Percentiles rank a stretch among this genome's conserved stretches.
Evolutionary conservation across 2,797 vertebrate species (phyloP).

Genomic region (Neoniphon sammara): DNA sequence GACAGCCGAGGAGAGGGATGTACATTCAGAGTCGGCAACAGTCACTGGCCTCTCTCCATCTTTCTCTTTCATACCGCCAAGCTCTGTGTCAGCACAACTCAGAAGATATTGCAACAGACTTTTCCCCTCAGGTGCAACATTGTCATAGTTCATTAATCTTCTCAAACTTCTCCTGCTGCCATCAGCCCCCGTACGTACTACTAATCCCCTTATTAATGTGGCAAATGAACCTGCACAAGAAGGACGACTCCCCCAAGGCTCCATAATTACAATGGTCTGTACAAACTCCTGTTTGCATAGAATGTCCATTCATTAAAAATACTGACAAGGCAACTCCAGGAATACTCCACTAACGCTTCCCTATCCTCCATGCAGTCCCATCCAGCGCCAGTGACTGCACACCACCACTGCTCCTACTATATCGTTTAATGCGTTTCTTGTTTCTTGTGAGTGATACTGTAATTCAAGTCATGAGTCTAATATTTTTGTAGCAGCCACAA

Average conservation of each 20-base stretch:
- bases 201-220: constrained; percentile 90
- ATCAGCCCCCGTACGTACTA: constrained; percentile 82
- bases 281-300: constrained; percentile 84
- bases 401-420: constrained; percentile 31
- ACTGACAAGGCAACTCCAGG: constrained; percentile 67
- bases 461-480: constrained; percentile 23
- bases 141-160: constrained; percentile 92
- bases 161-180: constrained; percentile 84
- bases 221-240: constrained; percentile 86
- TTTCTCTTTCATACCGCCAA: constrained; percentile 69
- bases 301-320: constrained; percentile 80
- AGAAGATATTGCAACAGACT: constrained; percentile 85
- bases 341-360: constrained; percentile 40
- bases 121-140: constrained; percentile 88
- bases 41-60: constrained; percentile 76
- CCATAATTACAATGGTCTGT: constrained; percentile 87
- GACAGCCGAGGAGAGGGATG: constrained; percentile 65
- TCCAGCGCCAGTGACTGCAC: constrained; percentile 23
- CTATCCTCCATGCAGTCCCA: constrained; percentile 21
- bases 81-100: constrained; percentile 82
- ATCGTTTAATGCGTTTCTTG: constrained; percentile 40
- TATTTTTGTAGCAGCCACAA: constrained; percentile 27
- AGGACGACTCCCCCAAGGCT: constrained; percentile 84
- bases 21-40: constrained; percentile 71
- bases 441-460: constrained; percentile 41